Evolutionary conservation across 2,797 vertebrate genomes (phyloP).

Genomic region (Sphenopsis melanotis): DNA sequence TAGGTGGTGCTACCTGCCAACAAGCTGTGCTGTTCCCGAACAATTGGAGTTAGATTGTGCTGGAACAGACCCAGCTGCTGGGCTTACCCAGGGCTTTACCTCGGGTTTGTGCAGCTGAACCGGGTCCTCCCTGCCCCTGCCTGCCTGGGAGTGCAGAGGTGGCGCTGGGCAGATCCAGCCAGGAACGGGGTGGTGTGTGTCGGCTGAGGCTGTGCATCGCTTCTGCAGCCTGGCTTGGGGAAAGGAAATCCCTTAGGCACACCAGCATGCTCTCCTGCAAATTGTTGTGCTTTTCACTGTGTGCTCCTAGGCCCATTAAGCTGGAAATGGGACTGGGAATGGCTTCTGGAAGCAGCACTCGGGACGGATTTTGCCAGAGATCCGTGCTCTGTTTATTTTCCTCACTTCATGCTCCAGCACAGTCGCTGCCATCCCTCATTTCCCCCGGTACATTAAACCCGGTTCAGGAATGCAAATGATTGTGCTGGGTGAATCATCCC

Average conservation of each 20-base stretch:
- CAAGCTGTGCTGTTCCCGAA: background rate
- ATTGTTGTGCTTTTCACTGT: background rate
- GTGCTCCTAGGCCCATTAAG: background rate
- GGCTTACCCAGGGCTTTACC: background rate
- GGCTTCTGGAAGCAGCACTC: background rate
- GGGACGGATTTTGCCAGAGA: background rate
- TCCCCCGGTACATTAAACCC: background rate
- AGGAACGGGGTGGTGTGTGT: background rate
- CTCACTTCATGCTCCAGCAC: background rate
- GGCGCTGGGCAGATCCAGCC: background rate
- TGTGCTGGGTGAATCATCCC: background rate
- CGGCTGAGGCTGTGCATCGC: background rate
- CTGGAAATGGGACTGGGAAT: background rate
- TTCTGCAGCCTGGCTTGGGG: background rate
- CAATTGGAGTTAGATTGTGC: background rate
- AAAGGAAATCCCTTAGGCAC: background rate
- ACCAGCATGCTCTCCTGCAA: background rate
- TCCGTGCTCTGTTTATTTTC: background rate
- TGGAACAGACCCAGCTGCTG: background rate
- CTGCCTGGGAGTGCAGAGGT: background rate
- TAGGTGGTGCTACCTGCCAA: background rate
- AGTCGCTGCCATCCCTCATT: conserved; percentile 8
- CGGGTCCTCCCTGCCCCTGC: background rate
- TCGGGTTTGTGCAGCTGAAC: background rate
- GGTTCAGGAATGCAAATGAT: background rate